A percentile compares a stretch with the other conserved stretches of the same genome.
Evolutionary conservation across 2,797 vertebrate genomes (phyloP).

Genomic region (Ficedula albicollis): DNA sequence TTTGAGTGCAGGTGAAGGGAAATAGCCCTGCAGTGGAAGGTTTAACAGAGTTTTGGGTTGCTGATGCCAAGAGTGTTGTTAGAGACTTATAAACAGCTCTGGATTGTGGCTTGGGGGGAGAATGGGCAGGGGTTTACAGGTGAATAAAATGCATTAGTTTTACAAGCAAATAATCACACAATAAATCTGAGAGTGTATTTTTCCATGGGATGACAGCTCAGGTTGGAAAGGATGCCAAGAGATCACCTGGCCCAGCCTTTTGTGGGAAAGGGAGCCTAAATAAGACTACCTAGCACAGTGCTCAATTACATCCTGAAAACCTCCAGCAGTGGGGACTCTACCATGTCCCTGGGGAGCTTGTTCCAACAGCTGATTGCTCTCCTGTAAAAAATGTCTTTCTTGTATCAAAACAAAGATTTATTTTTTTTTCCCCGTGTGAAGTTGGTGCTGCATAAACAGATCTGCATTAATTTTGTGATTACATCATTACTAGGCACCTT

Average conservation of each 20-base stretch:
- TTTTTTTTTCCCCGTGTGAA: accelerated
- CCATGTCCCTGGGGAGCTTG: not conserved
- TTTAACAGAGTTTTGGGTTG: not conserved
- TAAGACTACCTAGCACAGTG: not conserved
- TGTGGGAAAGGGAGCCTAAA: not conserved
- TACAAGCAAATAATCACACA: not conserved
- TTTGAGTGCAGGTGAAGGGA: not conserved
- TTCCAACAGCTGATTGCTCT: not conserved
- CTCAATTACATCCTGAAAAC: not conserved
- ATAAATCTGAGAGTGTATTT: not conserved
- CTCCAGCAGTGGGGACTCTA: not conserved
- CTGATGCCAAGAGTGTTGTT: not conserved
- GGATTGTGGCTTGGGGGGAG: not conserved
- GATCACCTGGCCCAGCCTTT: not conserved
- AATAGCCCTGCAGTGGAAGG: not conserved
- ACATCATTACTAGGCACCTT: not conserved
- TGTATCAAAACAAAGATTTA: not conserved
- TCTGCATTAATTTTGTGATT: not conserved
- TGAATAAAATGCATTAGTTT: slow-evolving; percentile 16
- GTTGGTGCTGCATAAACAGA: not conserved
- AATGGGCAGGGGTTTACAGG: not conserved
- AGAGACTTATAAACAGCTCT: not conserved
- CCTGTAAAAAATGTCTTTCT: not conserved
- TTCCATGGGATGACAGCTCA: not conserved
- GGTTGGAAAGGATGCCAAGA: not conserved